A percentile compares a stretch with the other conserved stretches of the same genome.
Evolutionary conservation across 2,113 vertebrate genomes (phyloP).

Genomic region (Lonchura striata): DNA sequence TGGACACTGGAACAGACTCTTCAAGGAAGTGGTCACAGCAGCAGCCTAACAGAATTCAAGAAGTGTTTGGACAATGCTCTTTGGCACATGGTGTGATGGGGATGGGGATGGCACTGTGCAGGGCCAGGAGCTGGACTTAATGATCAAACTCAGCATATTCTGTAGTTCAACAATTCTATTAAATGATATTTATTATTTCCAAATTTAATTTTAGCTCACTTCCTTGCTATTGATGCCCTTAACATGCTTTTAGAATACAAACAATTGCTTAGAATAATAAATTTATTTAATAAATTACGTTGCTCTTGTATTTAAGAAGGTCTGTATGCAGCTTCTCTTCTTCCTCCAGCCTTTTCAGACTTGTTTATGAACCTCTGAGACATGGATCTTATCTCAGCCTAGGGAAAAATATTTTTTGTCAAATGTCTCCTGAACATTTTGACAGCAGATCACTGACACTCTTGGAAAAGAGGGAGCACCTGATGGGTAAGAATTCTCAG

Average conservation of each 20-base stretch:
- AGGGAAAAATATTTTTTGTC: not conserved
- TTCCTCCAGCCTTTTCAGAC: not conserved
- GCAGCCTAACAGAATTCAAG: not conserved
- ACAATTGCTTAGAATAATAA: not conserved
- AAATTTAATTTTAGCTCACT: not conserved
- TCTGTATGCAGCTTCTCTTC: not conserved
- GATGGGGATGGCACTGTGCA: not conserved
- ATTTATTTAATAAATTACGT: not conserved
- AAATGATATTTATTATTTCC: not conserved
- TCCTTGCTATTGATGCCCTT: not conserved
- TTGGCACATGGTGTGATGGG: accelerated
- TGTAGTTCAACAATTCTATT: not conserved
- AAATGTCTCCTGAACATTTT: not conserved
- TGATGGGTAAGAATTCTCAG: slow-evolving; percentile 22
- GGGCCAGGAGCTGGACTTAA: not conserved
- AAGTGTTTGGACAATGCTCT: not conserved
- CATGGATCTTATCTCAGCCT: not conserved
- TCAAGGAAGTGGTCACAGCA: not conserved
- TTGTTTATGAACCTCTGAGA: not conserved
- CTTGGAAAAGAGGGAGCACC: not conserved
- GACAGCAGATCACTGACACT: not conserved
- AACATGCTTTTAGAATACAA: not conserved
- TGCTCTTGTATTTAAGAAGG: not conserved
- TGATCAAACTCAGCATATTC: not conserved
- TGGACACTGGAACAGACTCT: not conserved